A percentile compares a stretch with the other conserved stretches of the same genome.
Conservation (phyloP, 2,888 invertebrate genomes). For the Conistra vaccinii region DNA sequence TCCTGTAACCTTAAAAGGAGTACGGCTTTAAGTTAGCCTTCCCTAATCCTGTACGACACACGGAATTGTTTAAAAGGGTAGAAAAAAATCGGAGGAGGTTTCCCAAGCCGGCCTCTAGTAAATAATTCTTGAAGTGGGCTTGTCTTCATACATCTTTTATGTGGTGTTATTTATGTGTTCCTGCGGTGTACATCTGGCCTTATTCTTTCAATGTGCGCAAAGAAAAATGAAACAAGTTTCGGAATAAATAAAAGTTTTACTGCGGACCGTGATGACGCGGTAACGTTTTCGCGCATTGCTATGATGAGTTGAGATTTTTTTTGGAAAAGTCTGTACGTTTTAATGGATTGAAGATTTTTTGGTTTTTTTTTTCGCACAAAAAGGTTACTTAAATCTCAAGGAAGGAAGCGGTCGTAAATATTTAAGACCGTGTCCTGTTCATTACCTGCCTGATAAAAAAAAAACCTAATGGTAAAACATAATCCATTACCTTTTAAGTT, state of each 20-base stretch:
- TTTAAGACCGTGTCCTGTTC: no score
- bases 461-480: no score
- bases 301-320: conserved; percentile 63
- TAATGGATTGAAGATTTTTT: background rate
- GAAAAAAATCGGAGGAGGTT: conserved; percentile 53
- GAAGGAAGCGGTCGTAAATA: no score
- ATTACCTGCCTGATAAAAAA: background rate
- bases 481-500: no score
- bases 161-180: conserved; percentile 78
- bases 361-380: no score
- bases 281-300: conserved; percentile 77
- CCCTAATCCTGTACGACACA: conserved; percentile 54
- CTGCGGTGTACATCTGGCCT: conserved; percentile 71
- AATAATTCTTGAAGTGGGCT: conserved; percentile 79
- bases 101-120: conserved; percentile 58
- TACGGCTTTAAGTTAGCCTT: conserved; percentile 45
- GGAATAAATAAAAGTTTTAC: conserved; percentile 87
- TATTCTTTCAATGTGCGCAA: conserved; percentile 76
- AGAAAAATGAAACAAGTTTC: conserved; percentile 88
- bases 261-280: conserved; percentile 80
- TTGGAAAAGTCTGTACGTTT: background rate
- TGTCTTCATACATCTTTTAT: conserved; percentile 83
- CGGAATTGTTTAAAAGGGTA: conserved; percentile 63
- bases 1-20: conserved; percentile 45
- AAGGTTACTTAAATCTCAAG: no score